Conservation (phyloP, 2,797 vertebrate species). For the Sitta carolinensis region DNA sequence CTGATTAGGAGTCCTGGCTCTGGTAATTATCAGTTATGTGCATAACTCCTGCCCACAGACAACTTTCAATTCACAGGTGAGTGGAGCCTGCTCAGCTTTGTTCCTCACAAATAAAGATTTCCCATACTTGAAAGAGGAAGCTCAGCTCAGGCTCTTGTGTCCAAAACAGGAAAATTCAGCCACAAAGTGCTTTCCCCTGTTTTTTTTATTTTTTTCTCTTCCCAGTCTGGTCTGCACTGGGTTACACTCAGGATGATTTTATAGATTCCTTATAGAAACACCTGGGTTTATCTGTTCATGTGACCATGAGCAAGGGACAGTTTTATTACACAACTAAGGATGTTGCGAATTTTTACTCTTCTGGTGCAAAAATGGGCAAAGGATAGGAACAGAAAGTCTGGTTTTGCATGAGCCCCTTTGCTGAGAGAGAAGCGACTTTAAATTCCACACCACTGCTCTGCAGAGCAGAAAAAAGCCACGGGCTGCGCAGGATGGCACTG, state of each 20-base stretch:
- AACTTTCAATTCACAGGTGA: background rate
- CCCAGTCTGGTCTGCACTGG: background rate
- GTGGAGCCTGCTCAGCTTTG: background rate
- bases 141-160: background rate
- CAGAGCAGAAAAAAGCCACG: background rate
- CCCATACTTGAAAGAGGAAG: background rate
- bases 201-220: background rate
- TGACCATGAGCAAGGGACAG: background rate
- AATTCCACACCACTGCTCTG: background rate
- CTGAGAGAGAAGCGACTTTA: background rate
- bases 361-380: background rate
- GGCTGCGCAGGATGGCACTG: background rate
- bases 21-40: background rate
- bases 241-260: background rate
- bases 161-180: background rate
- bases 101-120: background rate
- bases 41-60: background rate
- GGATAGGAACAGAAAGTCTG: background rate
- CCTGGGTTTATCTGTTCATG: background rate
- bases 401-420: background rate
- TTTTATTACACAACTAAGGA: background rate
- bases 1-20: background rate
- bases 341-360: background rate
- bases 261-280: background rate
- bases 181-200: background rate